Conservation (phyloP, 2,888 invertebrate species). For the Orthonevra nobilis region DNA sequence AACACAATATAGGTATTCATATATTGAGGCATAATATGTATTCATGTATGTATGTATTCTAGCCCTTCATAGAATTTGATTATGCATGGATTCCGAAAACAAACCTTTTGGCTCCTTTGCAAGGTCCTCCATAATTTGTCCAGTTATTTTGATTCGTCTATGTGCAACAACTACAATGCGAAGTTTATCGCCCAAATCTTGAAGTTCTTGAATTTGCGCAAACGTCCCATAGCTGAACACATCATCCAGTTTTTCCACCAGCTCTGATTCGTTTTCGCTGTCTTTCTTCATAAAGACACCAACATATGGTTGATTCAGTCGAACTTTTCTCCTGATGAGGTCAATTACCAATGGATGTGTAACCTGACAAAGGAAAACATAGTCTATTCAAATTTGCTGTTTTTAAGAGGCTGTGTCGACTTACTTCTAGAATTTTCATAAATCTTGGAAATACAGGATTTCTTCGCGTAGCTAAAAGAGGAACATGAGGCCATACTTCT, state of each 20-base stretch:
- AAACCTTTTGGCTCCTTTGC: constrained; percentile 80
- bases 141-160: constrained; percentile 90
- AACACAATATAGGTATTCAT: constrained; percentile 49
- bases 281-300: constrained; percentile 97
- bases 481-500: constrained; percentile 97
- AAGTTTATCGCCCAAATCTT: constrained; percentile 94
- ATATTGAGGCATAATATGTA: constrained; percentile 12
- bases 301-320: constrained; percentile 97
- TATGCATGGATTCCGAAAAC: constrained; percentile 62
- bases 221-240: constrained; percentile 96
- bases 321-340: constrained; percentile 94
- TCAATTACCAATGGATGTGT: constrained; percentile 93
- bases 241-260: constrained; percentile 91
- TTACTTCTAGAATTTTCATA: constrained; percentile 97
- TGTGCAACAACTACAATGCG: constrained; percentile 97
- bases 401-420: constrained; percentile 29
- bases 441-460: constrained; percentile 99
- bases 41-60: no score
- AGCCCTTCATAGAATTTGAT: neutral
- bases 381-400: neutral
- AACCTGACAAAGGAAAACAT: no score
- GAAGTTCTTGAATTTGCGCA: constrained; percentile 98
- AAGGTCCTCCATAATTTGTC: constrained; percentile 88
- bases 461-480: constrained; percentile 94
- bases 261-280: constrained; percentile 92